Evolutionary conservation across 2,888 invertebrate species (phyloP).

Genomic region (Mimumesa dahlbomi): DNA sequence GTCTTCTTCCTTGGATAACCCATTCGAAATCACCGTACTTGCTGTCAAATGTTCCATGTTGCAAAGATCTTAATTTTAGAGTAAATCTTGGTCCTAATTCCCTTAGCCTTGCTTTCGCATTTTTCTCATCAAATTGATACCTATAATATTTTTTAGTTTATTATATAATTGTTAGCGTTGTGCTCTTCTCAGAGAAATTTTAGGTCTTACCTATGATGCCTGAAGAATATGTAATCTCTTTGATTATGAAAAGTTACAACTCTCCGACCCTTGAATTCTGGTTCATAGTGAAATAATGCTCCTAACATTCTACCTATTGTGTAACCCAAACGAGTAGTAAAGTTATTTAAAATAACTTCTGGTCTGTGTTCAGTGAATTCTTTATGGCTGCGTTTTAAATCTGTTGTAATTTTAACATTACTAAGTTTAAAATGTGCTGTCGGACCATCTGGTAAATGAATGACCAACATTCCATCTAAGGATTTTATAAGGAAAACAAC

Average conservation of each 20-base stretch:
- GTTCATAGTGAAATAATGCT: conserved; percentile 96
- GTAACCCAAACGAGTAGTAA: conserved; percentile 95
- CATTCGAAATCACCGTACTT: conserved; percentile 98
- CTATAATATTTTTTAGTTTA: conserved; percentile 79
- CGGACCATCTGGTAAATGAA: conserved; percentile 97
- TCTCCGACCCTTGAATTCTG: conserved; percentile 95
- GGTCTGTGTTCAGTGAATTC: conserved; percentile 94
- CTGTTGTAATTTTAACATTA: conserved; percentile 94
- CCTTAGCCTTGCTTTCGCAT: conserved; percentile 88
- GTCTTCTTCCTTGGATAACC: conserved; percentile 94
- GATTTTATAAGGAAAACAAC: conserved; percentile 57
- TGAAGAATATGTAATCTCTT: conserved; percentile 98
- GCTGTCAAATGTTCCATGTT: conserved; percentile 98
- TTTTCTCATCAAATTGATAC: conserved; percentile 92
- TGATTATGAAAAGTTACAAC: conserved; percentile 99
- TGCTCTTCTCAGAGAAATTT: neutral
- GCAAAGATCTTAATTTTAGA: conserved; percentile 93
- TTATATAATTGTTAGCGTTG: neutral
- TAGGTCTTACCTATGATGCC: conserved; percentile 91
- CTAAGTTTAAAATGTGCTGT: conserved; percentile 97
- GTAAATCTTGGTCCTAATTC: conserved; percentile 99
- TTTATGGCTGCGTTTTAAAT: conserved; percentile 89
- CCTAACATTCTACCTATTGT: conserved; percentile 96
- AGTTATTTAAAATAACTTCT: conserved; percentile 96
- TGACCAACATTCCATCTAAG: conserved; percentile 92